Evolutionary conservation across 2,797 vertebrate genomes (phyloP).

Genomic region (Nasua narica): DNA sequence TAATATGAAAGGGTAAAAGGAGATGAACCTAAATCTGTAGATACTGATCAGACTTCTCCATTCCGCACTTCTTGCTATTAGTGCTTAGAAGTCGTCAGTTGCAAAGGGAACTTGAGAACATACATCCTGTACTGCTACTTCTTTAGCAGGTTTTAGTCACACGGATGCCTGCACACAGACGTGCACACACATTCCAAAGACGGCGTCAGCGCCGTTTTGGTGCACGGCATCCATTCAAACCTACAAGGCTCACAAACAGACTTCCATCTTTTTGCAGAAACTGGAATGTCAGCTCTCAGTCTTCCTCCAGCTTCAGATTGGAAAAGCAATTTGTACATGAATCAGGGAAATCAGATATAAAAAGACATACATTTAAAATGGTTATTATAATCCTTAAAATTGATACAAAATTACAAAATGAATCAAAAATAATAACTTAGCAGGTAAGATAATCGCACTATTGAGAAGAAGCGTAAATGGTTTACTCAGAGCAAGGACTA

Average conservation of each 20-base stretch:
- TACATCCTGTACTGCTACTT: conserved; percentile 19
- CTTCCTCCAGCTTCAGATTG: neutral
- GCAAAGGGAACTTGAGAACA: neutral
- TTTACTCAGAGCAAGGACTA: neutral
- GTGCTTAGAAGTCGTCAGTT: neutral
- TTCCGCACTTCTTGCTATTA: neutral
- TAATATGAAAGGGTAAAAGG: conserved; percentile 19
- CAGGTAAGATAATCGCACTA: conserved; percentile 54
- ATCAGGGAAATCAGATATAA: conserved; percentile 41
- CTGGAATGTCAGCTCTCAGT: neutral
- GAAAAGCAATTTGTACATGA: conserved; percentile 59
- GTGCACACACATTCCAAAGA: neutral
- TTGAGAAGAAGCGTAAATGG: conserved; percentile 44
- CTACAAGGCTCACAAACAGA: neutral
- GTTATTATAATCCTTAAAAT: conserved; percentile 48
- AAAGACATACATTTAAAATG: conserved; percentile 61
- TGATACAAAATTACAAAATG: conserved; percentile 66
- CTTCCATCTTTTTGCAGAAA: neutral
- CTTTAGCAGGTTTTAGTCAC: conserved; percentile 57
- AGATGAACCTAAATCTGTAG: neutral
- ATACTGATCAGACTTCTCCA: conserved; percentile 23
- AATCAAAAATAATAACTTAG: conserved; percentile 68
- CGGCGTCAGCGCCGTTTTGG: neutral
- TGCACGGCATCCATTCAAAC: neutral
- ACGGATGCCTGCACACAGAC: conserved; percentile 39